Base-by-base conservation (phyloP, 2,113 vertebrate species). In the Dinomys branickii region DNA sequence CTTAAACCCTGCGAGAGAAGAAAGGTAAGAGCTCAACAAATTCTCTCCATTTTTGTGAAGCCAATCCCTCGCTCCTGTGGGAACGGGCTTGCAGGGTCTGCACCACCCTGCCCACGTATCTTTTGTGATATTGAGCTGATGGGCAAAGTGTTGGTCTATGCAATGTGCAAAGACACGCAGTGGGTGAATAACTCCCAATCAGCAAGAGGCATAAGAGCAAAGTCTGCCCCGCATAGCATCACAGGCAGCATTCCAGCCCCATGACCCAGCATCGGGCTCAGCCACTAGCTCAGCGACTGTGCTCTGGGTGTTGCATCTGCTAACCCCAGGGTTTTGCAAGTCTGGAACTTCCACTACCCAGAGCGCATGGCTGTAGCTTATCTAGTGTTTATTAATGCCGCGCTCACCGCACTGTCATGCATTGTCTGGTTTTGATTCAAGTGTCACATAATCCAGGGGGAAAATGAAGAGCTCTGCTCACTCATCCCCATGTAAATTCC, bases 251-350 rank as follows among this genome's bases (percentile, higher is more conserved):
- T 98, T 98, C 97, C 96, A 98, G 82, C 52, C 90, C 1, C n/a
- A 81, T 98, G 97, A 98, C 81, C 54, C 52, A 83, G 0, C 4
- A 7, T 78, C 80, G 82, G 0, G 1, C 95, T 81, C 52, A 47
- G 91, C 50, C 59, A 90, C 92, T 85, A 78, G 58, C 58, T 97
- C 95, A 97, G 63, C 89, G 47, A 54, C 88, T 96, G 96, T 77
- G 35, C 71, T 63, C 59, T 63, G 77, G 63, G 71, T 96, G 81
- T 86, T 98, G 97, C 82, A 90, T 97, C 95, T 93, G 81, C 94
- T 96, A 96, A 96, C 5, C 1, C 84, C 96, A 93, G 67, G 63
- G 93, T 96, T 98, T 98, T 35, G 75, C 96, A 98, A 98, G 88
- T 50, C 0, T 3, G 97, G 98, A 98, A 98, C 52, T 98, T 98